Evolutionary conservation across 2,888 invertebrate species (phyloP).

Genomic region (Nebria brevicollis): DNA sequence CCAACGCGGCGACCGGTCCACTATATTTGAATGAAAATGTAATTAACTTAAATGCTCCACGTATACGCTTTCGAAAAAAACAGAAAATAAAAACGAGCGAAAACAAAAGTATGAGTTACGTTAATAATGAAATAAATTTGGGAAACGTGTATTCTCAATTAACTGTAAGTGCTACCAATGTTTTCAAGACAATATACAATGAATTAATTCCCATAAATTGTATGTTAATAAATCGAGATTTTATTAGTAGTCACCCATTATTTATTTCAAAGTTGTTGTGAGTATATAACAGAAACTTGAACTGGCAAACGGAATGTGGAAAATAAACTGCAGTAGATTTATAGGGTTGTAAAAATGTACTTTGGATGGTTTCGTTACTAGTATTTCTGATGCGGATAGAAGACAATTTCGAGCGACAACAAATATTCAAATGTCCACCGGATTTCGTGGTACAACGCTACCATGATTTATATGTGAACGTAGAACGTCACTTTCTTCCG

Average conservation of each 20-base stretch:
- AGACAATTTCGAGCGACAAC: conserved; percentile 31
- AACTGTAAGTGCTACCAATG: background rate
- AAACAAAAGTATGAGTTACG: conserved; percentile 6
- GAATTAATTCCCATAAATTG: background rate
- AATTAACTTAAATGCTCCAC: conserved; percentile 37
- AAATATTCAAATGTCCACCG: conserved; percentile 36
- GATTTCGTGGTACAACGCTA: conserved; percentile 3
- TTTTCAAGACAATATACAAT: background rate
- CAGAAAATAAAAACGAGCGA: conserved; percentile 24
- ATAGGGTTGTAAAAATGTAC: conserved; percentile 47
- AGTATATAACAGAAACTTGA: background rate
- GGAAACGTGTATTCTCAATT: background rate
- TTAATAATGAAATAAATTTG: conserved; percentile 2
- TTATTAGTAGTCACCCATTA: background rate
- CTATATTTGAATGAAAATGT: conserved; percentile 42
- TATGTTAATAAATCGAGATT: background rate
- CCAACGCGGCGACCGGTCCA: conserved; percentile 2
- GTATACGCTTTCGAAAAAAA: background rate
- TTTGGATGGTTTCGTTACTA: conserved; percentile 8
- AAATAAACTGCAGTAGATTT: conserved; percentile 46
- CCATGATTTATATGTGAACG: conserved; percentile 25
- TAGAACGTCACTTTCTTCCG: conserved; percentile 25
- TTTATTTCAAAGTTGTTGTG: background rate
- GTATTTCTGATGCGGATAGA: conserved; percentile 21
- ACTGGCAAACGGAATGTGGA: conserved; percentile 20